Evolutionary conservation across 64 coral and sea anemone genomes (phyloP).

Genomic region (Pocillopora damicornis): DNA sequence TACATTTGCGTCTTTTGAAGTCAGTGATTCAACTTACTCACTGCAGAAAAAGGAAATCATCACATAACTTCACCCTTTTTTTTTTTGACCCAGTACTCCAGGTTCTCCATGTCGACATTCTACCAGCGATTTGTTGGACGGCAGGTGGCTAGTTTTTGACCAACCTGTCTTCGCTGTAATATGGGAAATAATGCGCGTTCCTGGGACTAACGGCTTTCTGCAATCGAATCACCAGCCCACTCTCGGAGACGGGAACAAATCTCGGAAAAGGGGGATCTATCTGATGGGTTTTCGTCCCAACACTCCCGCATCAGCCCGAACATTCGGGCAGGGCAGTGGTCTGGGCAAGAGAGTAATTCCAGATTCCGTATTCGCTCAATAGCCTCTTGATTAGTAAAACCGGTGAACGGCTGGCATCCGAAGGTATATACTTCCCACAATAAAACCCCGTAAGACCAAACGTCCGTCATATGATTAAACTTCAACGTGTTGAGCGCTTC

Average conservation of each 20-base stretch:
- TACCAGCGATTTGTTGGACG: background rate
- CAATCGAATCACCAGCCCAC: slow-evolving; percentile 82
- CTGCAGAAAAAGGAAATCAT: background rate
- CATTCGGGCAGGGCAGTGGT: slow-evolving; percentile 76
- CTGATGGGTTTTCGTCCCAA: slow-evolving; percentile 66
- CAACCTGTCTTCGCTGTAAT: background rate
- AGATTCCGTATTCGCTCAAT: slow-evolving; percentile 82
- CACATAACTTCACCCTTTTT: background rate
- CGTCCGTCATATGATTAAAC: slow-evolving; percentile 62
- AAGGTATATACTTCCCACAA: slow-evolving; percentile 90
- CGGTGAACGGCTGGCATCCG: slow-evolving; percentile 73
- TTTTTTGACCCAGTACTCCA: background rate
- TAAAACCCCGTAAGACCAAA: slow-evolving; percentile 88
- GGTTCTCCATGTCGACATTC: background rate
- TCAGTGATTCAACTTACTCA: too few species aligned
- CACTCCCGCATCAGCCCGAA: slow-evolving; percentile 80
- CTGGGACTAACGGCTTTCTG: slow-evolving; percentile 49
- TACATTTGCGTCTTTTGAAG: too few species aligned
- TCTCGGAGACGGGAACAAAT: slow-evolving; percentile 72
- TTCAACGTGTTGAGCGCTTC: slow-evolving; percentile 84
- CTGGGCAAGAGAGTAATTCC: slow-evolving; percentile 75
- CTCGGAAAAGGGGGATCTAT: slow-evolving; percentile 61
- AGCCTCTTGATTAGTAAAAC: slow-evolving; percentile 72
- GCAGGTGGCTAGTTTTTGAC: background rate
- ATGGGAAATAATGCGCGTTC: background rate